A percentile compares a stretch with the other conserved stretches of the same genome.
Evolutionary conservation across 2,888 invertebrate species (phyloP).

Genomic region (Dascillus cervinus): DNA sequence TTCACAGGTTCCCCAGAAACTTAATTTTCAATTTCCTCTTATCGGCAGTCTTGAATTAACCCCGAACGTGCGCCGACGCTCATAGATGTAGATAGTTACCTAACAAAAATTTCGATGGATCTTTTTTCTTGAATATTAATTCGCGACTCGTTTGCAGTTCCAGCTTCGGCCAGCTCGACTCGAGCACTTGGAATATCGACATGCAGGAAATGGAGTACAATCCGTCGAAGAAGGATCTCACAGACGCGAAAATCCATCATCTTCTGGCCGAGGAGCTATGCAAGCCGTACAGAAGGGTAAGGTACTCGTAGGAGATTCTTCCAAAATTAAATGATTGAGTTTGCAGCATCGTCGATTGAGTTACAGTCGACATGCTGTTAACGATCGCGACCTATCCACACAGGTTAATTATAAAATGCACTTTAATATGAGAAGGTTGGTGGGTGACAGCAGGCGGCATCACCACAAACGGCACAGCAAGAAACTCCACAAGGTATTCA

Average conservation of each 20-base stretch:
- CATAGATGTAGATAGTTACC: no score
- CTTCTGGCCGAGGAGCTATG: slow-evolving; percentile 81
- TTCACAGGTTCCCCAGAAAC: no score
- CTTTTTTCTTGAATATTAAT: no score
- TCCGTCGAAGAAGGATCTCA: slow-evolving; percentile 85
- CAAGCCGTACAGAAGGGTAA: slow-evolving; percentile 80
- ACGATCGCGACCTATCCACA: slow-evolving; percentile 78
- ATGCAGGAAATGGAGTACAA: slow-evolving; percentile 90
- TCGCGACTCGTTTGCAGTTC: slow-evolving; percentile 62
- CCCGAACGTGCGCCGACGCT: no score
- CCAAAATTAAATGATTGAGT: no score
- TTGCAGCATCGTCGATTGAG: slow-evolving; percentile 80
- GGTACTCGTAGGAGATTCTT: no score
- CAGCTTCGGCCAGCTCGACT: slow-evolving; percentile 77
- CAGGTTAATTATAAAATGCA: slow-evolving; percentile 85
- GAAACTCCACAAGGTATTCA: slow-evolving; percentile 66
- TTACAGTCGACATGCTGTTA: slow-evolving; percentile 86
- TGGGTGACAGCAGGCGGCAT: slow-evolving; percentile 77
- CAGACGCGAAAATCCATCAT: slow-evolving; percentile 91
- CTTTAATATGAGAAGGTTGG: slow-evolving; percentile 80
- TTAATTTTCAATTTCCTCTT: no score
- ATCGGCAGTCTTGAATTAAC: no score
- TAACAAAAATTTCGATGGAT: neutral
- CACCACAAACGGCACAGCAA: slow-evolving; percentile 71
- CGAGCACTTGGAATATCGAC: slow-evolving; percentile 84